phyloP scores from a whole-genome alignment of 2,888 invertebrate species.

The Gastrophysa polygoni region DNA sequence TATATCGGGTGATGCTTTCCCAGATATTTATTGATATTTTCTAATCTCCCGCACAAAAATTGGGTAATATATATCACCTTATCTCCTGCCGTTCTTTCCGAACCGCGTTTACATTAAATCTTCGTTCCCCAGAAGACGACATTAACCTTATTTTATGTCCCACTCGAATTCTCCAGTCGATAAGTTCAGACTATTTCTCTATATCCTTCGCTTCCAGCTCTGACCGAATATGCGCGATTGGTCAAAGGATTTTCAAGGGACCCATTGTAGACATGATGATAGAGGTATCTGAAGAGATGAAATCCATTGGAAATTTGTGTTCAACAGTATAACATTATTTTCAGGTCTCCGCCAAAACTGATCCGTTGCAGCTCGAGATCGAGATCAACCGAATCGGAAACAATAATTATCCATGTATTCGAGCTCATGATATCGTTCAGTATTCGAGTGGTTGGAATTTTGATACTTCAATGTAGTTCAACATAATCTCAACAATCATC shows the following conservation, averaged over 20 bases:
- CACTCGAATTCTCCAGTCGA: slow-evolving; percentile 34
- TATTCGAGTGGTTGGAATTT: too few relatives aligned
- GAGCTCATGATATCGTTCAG: too few relatives aligned
- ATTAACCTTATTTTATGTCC: slow-evolving; percentile 38
- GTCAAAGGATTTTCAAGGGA: background rate
- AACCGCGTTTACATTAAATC: slow-evolving; percentile 36
- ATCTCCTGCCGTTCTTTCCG: slow-evolving; percentile 32
- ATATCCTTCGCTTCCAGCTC: background rate
- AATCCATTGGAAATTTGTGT: background rate
- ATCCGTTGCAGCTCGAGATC: too few relatives aligned
- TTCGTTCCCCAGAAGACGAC: slow-evolving; percentile 31
- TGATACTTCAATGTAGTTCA: too few relatives aligned
- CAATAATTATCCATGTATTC: too few relatives aligned
- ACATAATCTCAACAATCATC: too few relatives aligned
- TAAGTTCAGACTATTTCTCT: slow-evolving; percentile 15
- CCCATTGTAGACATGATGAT: background rate
- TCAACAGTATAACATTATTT: too few relatives aligned
- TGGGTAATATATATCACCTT: slow-evolving; percentile 20
- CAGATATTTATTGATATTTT: slow-evolving; percentile 21
- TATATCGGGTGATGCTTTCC: background rate
- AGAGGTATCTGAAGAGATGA: background rate
- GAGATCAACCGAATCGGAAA: too few relatives aligned
- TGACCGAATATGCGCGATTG: background rate
- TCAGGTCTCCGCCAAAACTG: too few relatives aligned
- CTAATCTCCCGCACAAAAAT: slow-evolving; percentile 15